A percentile compares a stretch with the other conserved stretches of the same genome.
Conservation (phyloP, 2,888 invertebrate species). For the Peribatodes rhomboidaria region DNA sequence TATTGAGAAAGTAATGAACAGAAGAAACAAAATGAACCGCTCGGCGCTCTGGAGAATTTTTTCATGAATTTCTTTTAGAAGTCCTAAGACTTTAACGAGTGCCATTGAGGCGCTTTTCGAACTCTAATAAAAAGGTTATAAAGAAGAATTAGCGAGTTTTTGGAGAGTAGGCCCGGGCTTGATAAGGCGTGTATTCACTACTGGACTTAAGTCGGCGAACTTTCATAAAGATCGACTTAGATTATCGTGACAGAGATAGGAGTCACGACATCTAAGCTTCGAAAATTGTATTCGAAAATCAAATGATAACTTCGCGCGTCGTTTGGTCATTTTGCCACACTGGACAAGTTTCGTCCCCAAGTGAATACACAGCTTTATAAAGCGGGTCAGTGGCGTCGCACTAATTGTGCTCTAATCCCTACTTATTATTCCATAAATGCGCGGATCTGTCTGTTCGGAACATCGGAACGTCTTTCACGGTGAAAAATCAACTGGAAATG, state of each 20-base stretch:
- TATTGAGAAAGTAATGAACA: constrained; percentile 73
- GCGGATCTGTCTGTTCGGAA: constrained; percentile 58
- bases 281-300: too few species aligned
- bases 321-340: background rate
- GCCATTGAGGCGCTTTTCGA: constrained; percentile 74
- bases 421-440: constrained; percentile 73
- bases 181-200: constrained; percentile 2
- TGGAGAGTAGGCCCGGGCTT: constrained; percentile 37
- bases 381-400: constrained; percentile 53
- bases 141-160: constrained; percentile 72
- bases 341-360: background rate
- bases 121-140: constrained; percentile 79
- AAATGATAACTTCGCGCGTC: too few species aligned
- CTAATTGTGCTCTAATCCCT: constrained; percentile 75
- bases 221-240: background rate
- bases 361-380: constrained; percentile 47
- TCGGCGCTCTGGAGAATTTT: constrained; percentile 53
- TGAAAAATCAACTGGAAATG: constrained; percentile 36
- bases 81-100: constrained; percentile 77
- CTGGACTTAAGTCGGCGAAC: background rate
- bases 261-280: background rate
- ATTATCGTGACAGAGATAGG: background rate
- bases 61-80: constrained; percentile 68
- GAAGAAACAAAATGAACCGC: constrained; percentile 74
- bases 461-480: constrained; percentile 30